phyloP scores from a whole-genome alignment of 2,797 vertebrate genomes.

The Hipposideros larvatus region DNA sequence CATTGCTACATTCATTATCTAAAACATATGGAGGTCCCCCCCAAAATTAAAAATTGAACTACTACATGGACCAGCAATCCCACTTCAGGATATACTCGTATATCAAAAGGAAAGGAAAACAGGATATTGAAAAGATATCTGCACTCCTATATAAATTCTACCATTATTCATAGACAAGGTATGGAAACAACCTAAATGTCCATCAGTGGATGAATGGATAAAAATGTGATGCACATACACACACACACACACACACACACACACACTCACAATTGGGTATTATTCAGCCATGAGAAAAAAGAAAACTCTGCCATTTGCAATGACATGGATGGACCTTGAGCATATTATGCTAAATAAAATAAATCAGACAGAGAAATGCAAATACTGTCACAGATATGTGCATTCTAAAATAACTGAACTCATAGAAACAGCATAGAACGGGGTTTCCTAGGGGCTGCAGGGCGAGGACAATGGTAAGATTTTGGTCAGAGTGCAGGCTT shows the following conservation, averaged over 20 bases:
- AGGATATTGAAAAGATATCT: not conserved
- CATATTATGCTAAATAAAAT: not conserved
- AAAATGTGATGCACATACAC: not conserved
- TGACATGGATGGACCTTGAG: not conserved
- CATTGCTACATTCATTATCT: not conserved
- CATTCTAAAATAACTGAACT: not conserved
- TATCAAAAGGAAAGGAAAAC: not conserved
- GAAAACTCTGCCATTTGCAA: not conserved
- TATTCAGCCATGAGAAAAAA: not conserved
- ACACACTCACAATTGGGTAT: too few relatives aligned
- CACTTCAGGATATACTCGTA: not conserved
- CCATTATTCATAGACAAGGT: not conserved
- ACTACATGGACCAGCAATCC: not conserved
- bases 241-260: not conserved
- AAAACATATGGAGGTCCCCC: not conserved
- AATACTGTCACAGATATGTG: not conserved
- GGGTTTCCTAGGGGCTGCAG: too few relatives aligned
- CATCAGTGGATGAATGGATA: not conserved
- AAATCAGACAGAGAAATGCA: not conserved
- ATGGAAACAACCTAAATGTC: not conserved
- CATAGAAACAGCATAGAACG: not conserved
- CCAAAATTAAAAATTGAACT: not conserved
- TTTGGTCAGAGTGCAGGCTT: too few relatives aligned
- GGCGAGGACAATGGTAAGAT: too few relatives aligned
- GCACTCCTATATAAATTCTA: not conserved